A percentile compares a stretch with the other conserved stretches of the same genome.
These are phyloP conservation scores for Lepus oiostolus DNA, from an alignment of 2,797 vertebrate species.

Conservation along the genomic window DNA sequence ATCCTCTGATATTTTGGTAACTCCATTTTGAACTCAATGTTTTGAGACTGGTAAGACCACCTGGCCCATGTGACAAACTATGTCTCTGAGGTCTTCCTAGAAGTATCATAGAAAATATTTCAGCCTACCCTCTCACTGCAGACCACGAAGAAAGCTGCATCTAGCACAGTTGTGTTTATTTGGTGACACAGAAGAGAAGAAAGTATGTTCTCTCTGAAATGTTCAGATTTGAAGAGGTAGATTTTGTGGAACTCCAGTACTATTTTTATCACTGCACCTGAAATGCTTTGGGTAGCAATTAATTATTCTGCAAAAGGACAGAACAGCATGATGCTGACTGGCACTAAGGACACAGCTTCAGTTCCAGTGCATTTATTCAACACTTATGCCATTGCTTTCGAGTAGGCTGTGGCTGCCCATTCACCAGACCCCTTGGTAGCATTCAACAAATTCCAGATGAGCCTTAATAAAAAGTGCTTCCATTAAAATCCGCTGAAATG, in stretches of 20 bases:
- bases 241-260: neutral
- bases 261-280: neutral
- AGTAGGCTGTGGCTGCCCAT: neutral
- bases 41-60: neutral
- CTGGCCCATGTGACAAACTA: neutral
- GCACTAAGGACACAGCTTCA: neutral
- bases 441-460: neutral
- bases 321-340: neutral
- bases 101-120: conserved; percentile 3
- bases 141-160: neutral
- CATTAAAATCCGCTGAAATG: conserved; percentile 40
- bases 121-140: neutral
- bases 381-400: neutral
- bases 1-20: neutral
- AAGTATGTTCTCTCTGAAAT: conserved; percentile 20
- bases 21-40: neutral
- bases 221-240: conserved; percentile 7
- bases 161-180: neutral
- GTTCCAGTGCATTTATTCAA: neutral
- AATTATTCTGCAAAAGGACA: neutral
- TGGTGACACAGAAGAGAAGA: neutral
- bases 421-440: neutral
- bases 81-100: neutral
- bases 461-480: neutral
- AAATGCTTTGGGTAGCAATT: neutral